These are phyloP conservation scores for Teleiodes luculella DNA, from an alignment of 2,888 invertebrate genomes.

Conservation along the genomic window DNA sequence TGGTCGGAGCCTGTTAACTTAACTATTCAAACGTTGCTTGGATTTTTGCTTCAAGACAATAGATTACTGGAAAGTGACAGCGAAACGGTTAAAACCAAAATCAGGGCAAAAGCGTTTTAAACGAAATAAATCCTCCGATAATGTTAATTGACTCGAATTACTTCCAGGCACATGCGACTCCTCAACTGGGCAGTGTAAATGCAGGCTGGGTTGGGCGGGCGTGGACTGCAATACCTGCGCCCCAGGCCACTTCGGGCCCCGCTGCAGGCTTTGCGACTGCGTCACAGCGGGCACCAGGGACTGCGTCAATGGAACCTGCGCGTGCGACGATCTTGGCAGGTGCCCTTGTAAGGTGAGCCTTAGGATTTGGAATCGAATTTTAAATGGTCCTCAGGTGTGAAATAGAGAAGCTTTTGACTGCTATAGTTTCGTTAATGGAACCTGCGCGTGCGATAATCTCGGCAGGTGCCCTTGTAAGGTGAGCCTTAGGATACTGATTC, in stretches of 20 bases:
- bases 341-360: constrained; percentile 91
- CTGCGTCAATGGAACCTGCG: constrained; percentile 80
- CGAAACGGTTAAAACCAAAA: too few species aligned
- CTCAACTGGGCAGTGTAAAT: constrained; percentile 85
- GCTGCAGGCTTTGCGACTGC: constrained; percentile 92
- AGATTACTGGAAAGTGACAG: too few species aligned
- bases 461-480: constrained; percentile 96
- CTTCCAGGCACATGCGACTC: constrained; percentile 81
- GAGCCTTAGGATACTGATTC: not conserved
- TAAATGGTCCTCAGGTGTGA: too few species aligned
- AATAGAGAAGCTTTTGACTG: too few species aligned
- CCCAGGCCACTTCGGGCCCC: constrained; percentile 91
- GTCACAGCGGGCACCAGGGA: constrained; percentile 83
- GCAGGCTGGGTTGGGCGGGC: constrained; percentile 86
- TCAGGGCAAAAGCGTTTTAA: too few species aligned
- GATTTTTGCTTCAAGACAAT: too few species aligned
- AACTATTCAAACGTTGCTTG: too few species aligned
- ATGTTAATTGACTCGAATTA: too few species aligned
- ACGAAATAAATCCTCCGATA: too few species aligned
- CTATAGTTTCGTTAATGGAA: constrained; percentile 67
- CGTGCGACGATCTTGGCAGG: constrained; percentile 85
- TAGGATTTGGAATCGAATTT: too few species aligned
- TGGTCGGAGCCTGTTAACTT: too few species aligned
- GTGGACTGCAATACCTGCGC: constrained; percentile 90
- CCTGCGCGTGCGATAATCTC: constrained; percentile 84